A percentile compares a stretch with the other conserved stretches of the same genome.
phyloP scores from a whole-genome alignment of 1,140 invertebrate species.

The Rhopalosiphum maidis region DNA sequence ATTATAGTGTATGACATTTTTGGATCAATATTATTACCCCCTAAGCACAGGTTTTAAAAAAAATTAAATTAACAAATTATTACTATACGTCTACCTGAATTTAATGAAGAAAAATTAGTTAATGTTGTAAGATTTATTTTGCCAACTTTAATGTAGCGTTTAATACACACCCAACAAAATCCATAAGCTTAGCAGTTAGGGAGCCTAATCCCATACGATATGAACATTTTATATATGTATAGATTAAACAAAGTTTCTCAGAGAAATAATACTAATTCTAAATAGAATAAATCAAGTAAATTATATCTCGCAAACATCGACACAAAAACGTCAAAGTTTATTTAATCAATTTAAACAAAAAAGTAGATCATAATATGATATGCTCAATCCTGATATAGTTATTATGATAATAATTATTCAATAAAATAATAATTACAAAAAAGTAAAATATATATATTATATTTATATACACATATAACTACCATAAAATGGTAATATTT shows the following conservation, averaged over 20 bases:
- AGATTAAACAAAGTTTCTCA: conserved; percentile 7
- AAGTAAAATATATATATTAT: neutral
- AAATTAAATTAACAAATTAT: conserved; percentile 4
- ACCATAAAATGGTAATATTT: neutral
- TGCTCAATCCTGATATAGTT: neutral
- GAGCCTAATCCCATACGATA: conserved; percentile 12
- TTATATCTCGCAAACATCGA: neutral
- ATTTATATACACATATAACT: no score
- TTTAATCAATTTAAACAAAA: neutral
- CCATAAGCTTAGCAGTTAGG: conserved; percentile 21
- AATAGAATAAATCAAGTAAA: conserved; percentile 10
- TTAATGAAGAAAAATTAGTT: neutral
- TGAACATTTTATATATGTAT: conserved; percentile 4
- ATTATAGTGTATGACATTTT: neutral
- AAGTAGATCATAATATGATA: neutral
- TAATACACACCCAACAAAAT: conserved; percentile 22
- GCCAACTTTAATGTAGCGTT: neutral
- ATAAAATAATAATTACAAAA: neutral
- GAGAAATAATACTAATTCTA: conserved; percentile 14
- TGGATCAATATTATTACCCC: neutral
- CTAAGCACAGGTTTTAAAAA: neutral
- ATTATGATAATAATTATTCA: neutral
- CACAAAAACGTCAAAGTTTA: neutral
- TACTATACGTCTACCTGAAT: neutral
- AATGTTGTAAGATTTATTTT: neutral